Conservation (phyloP, 1,140 invertebrate genomes). For the Drosophila yakuba region DNA sequence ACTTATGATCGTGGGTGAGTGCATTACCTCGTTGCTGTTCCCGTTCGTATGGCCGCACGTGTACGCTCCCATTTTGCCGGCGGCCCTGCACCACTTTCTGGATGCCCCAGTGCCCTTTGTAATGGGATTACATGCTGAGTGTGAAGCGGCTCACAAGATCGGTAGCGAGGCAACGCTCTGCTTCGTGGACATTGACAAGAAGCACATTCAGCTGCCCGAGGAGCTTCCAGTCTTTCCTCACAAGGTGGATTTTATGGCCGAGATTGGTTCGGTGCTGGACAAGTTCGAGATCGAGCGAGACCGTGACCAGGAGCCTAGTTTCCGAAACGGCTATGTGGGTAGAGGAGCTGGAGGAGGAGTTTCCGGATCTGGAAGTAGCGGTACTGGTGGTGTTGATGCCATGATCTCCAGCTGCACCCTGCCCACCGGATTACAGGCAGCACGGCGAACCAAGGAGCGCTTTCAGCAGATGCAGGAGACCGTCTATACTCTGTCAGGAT, state of each 20-base stretch:
- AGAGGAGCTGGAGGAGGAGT: slow-evolving; percentile 42
- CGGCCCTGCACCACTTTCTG: slow-evolving; percentile 97
- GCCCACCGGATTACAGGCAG: slow-evolving; percentile 85
- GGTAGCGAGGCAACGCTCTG: slow-evolving; percentile 94
- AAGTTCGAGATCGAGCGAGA: slow-evolving; percentile 86
- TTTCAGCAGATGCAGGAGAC: slow-evolving; percentile 81
- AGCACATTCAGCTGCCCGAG: slow-evolving; percentile 96
- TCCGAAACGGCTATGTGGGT: slow-evolving; percentile 76
- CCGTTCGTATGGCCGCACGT: slow-evolving; percentile 99
- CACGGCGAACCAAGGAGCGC: slow-evolving; percentile 76
- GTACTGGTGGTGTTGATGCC: slow-evolving; percentile 84
- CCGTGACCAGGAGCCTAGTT: slow-evolving; percentile 62
- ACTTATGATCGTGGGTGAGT: slow-evolving; percentile 98
- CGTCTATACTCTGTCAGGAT: slow-evolving; percentile 66
- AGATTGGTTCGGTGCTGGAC: slow-evolving; percentile 92
- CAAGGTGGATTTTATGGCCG: slow-evolving; percentile 92
- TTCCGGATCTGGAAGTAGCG: slow-evolving; percentile 1
- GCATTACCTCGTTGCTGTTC: slow-evolving; percentile 94
- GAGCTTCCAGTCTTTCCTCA: slow-evolving; percentile 97
- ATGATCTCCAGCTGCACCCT: slow-evolving; percentile 88
- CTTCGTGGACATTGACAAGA: slow-evolving; percentile 97
- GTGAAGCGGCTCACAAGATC: slow-evolving; percentile 85
- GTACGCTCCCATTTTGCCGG: slow-evolving; percentile 99
- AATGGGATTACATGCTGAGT: slow-evolving; percentile 93
- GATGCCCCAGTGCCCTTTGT: slow-evolving; percentile 99